A percentile compares a stretch with the other conserved stretches of the same genome.
Evolutionary conservation across 2,113 vertebrate genomes (phyloP).

Genomic region (Pedetes capensis): DNA sequence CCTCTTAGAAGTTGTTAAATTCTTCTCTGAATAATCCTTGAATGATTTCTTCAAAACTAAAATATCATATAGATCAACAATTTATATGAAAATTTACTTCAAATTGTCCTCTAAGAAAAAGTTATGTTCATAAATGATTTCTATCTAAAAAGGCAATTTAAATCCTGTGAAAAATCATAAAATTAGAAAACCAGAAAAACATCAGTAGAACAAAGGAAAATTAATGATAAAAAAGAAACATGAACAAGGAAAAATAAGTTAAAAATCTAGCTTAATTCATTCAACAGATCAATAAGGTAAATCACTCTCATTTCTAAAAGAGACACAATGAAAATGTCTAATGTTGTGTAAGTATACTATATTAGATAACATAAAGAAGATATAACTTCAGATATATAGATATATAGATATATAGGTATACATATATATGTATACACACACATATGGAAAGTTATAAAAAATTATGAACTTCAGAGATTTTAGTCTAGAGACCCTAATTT

Average conservation of each 20-base stretch:
- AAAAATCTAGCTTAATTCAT: neutral
- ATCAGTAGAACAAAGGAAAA: neutral
- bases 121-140: neutral
- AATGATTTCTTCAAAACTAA: neutral
- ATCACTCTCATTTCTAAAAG: neutral
- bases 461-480: neutral
- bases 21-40: neutral
- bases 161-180: neutral
- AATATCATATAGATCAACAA: neutral
- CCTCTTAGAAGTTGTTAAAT: neutral
- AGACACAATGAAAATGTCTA: neutral
- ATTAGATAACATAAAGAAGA: neutral
- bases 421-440: too few species aligned
- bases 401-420: too few species aligned
- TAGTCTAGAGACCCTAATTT: neutral
- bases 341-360: neutral
- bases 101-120: neutral
- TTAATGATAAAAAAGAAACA: neutral
- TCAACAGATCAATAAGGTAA: neutral
- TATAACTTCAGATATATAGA: neutral
- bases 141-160: neutral
- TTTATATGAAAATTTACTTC: neutral
- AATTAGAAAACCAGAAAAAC: neutral
- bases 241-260: neutral
- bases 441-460: too few species aligned